A percentile compares a stretch with the other conserved stretches of the same genome.
Conservation (phyloP, 2,797 vertebrate species). For the Falco columbarius region DNA sequence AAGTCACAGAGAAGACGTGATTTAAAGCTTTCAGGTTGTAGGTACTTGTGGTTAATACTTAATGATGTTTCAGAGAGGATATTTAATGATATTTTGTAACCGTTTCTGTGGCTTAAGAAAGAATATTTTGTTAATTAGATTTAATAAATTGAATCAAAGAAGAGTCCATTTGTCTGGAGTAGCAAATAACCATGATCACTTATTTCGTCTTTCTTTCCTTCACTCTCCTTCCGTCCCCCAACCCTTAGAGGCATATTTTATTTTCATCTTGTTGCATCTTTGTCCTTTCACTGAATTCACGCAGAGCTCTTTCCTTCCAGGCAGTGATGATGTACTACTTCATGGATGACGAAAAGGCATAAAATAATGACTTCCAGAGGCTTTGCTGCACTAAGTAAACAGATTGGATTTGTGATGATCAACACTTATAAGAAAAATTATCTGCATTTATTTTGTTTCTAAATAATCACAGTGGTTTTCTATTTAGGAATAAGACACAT, state of each 20-base stretch:
- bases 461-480: neutral
- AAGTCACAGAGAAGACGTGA: neutral
- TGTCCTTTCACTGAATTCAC: neutral
- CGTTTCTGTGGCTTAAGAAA: neutral
- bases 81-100: neutral
- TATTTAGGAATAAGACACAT: neutral
- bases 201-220: neutral
- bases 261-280: neutral
- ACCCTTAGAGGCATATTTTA: neutral
- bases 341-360: neutral
- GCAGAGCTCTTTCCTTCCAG: neutral
- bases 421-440: neutral
- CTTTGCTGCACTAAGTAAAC: neutral
- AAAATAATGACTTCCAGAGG: neutral
- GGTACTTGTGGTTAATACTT: neutral
- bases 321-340: neutral
- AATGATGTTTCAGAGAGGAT: neutral
- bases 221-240: neutral
- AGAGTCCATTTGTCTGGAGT: neutral
- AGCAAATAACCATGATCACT: neutral
- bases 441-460: neutral
- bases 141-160: slow-evolving; percentile 11
- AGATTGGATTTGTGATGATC: neutral
- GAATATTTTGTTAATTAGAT: neutral
- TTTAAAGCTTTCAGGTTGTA: neutral